These are phyloP conservation scores for Camelus dromedarius DNA, from an alignment of 2,113 vertebrate species.

Conservation along the genomic window DNA sequence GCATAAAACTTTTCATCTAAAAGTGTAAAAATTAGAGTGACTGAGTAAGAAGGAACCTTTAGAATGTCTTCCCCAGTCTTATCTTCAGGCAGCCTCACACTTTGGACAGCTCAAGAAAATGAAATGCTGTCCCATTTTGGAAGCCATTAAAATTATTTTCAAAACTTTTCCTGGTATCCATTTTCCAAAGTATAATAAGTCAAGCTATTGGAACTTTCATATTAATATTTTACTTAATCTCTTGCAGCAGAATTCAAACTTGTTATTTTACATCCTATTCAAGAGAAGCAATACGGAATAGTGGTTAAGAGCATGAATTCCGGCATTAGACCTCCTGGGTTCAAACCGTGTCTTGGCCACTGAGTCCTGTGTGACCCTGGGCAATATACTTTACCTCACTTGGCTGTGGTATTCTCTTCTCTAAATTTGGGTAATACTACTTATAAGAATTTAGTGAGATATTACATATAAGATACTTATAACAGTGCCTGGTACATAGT, in stretches of 20 bases:
- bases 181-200: constrained; percentile 29
- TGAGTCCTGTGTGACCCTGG: background rate
- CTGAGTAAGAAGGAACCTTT: background rate
- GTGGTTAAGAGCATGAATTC: background rate
- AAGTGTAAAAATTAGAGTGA: constrained; percentile 46
- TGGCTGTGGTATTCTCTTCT: background rate
- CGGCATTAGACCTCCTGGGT: background rate
- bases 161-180: background rate
- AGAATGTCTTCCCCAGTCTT: constrained; percentile 12
- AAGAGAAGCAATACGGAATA: background rate
- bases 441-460: background rate
- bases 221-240: constrained; percentile 51
- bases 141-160: constrained; percentile 59
- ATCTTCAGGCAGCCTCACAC: background rate
- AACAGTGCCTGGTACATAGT: background rate
- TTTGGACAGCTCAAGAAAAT: constrained; percentile 45
- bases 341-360: background rate
- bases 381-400: background rate
- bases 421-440: background rate
- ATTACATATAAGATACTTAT: background rate
- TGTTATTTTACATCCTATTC: constrained; percentile 6
- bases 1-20: constrained; percentile 42
- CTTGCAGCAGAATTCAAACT: background rate
- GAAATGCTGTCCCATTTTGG: constrained; percentile 22
- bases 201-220: background rate